A percentile compares a stretch with the other conserved stretches of the same genome.
phyloP scores from a whole-genome alignment of 2,888 invertebrate species.

The Orthosia incerta region DNA sequence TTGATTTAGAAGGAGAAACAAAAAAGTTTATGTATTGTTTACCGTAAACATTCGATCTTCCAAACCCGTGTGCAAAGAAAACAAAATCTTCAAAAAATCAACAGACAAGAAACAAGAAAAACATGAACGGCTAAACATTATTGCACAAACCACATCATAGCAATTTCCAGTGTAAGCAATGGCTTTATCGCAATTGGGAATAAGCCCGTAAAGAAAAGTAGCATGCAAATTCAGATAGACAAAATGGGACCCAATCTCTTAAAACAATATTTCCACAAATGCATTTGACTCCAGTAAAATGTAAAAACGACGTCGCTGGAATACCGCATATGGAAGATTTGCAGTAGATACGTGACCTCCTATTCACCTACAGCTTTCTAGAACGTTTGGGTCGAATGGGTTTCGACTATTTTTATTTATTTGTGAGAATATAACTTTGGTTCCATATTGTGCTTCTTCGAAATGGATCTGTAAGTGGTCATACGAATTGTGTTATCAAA shows the following conservation, averaged over 20 bases:
- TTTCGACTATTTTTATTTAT: constrained; percentile 59
- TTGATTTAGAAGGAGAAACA: neutral
- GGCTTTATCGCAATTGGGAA: constrained; percentile 12
- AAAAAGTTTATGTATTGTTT: neutral
- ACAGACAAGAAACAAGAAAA: neutral
- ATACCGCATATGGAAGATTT: constrained; percentile 68
- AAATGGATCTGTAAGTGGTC: constrained; percentile 37
- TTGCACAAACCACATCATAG: neutral
- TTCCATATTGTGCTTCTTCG: constrained; percentile 33
- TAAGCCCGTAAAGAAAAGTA: constrained; percentile 37
- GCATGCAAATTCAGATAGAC: constrained; percentile 49
- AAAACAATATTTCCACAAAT: constrained; percentile 64
- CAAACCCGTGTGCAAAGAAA: neutral
- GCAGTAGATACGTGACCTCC: constrained; percentile 62
- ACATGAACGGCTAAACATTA: neutral
- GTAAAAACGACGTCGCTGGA: constrained; percentile 63
- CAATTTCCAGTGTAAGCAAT: constrained; percentile 21
- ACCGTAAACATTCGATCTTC: neutral
- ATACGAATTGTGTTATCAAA: constrained; percentile 32
- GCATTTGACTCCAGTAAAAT: constrained; percentile 65
- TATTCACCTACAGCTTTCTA: constrained; percentile 54
- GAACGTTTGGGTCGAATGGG: constrained; percentile 49
- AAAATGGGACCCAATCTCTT: constrained; percentile 61
- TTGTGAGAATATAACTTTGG: constrained; percentile 39
- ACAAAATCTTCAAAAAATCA: neutral